Percentiles rank a stretch among this genome's conserved stretches.
Conservation (phyloP, 2,888 invertebrate genomes). For the Eristalinus sepulchralis region DNA sequence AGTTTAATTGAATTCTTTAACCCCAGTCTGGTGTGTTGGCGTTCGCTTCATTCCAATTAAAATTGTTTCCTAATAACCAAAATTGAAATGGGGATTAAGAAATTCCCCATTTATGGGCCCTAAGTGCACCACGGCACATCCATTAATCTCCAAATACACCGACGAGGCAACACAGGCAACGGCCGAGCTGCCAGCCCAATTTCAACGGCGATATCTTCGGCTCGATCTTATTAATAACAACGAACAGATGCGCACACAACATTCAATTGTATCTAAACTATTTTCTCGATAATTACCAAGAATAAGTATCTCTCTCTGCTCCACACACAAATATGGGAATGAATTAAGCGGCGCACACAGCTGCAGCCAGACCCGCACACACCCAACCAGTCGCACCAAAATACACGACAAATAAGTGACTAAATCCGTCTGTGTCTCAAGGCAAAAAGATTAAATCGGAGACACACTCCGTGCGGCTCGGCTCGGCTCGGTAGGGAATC, state of each 20-base stretch:
- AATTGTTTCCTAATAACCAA: conserved; percentile 63
- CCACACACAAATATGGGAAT: conserved; percentile 47
- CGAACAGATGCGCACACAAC: conserved; percentile 67
- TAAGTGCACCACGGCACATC: conserved; percentile 60
- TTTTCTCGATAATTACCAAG: conserved; percentile 66
- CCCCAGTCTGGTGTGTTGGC: conserved; percentile 26
- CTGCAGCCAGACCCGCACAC: neutral
- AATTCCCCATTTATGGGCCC: conserved; percentile 66
- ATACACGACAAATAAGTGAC: conserved; percentile 57
- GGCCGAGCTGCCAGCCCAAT: conserved; percentile 40
- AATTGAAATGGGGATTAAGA: conserved; percentile 52
- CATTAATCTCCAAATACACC: conserved; percentile 64
- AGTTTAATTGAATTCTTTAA: conserved; percentile 47
- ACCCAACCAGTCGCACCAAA: conserved; percentile 27
- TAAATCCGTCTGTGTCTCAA: conserved; percentile 60
- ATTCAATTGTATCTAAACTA: conserved; percentile 68
- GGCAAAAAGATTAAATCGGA: conserved; percentile 60
- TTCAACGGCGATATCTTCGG: conserved; percentile 58
- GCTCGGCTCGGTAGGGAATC: conserved; percentile 39
- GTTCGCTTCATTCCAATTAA: conserved; percentile 61
- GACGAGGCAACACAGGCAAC: neutral
- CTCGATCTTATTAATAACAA: conserved; percentile 68
- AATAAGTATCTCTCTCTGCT: conserved; percentile 47
- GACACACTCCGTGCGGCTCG: conserved; percentile 45
- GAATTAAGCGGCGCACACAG: conserved; percentile 21